Conservation (phyloP, 1,140 invertebrate genomes). For the Hycleus phaleratus region DNA sequence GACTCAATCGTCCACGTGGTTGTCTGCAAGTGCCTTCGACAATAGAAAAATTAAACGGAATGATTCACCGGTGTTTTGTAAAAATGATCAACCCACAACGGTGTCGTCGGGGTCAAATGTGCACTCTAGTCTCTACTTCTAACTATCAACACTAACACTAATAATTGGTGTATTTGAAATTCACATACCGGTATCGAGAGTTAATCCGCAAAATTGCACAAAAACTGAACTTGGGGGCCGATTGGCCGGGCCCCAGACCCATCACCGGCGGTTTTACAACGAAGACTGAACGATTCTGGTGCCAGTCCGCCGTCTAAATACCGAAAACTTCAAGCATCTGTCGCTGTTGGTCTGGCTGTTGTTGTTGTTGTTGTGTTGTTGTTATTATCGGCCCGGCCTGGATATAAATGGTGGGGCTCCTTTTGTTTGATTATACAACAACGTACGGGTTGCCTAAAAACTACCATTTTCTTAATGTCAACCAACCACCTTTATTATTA, state of each 20-base stretch:
- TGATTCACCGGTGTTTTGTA: slow-evolving; percentile 2
- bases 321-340: slow-evolving; percentile 7
- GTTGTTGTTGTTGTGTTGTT: no score
- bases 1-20: no score
- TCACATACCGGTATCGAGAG: background rate
- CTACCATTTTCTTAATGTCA: background rate
- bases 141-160: no score
- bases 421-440: slow-evolving; percentile 1
- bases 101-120: slow-evolving; percentile 9
- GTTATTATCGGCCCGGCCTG: no score
- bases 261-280: background rate
- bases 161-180: background rate
- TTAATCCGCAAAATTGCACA: background rate
- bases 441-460: slow-evolving; percentile 9
- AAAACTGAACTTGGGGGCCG: background rate
- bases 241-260: background rate
- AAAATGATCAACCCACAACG: slow-evolving; percentile 4
- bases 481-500: no score
- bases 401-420: slow-evolving; percentile 7
- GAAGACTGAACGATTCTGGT: slow-evolving; percentile 6
- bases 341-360: background rate
- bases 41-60: slow-evolving; percentile 11
- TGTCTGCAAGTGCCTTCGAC: no score
- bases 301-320: slow-evolving; percentile 9
- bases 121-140: slow-evolving; percentile 19